Percentiles rank a stretch among this genome's conserved stretches.
phyloP scores from a whole-genome alignment of 2,113 vertebrate genomes.

The Excalfactoria chinensis region DNA sequence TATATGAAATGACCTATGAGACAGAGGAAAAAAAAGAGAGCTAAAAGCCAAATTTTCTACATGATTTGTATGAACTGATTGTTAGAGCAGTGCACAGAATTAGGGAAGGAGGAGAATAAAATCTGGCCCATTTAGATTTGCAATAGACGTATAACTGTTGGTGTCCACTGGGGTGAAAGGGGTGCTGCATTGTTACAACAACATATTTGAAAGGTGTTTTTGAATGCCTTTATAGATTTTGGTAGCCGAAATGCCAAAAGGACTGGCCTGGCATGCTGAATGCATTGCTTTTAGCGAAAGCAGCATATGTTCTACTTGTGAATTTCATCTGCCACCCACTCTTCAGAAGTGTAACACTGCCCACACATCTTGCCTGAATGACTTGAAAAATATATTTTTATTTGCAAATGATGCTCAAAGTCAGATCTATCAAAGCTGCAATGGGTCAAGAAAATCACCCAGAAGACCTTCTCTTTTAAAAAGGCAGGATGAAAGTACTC shows the following conservation, averaged over 20 bases:
- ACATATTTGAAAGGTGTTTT: background rate
- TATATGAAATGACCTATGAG: background rate
- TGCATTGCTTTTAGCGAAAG: background rate
- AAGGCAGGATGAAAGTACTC: background rate
- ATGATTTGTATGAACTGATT: background rate
- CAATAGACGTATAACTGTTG: background rate
- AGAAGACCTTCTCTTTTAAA: background rate
- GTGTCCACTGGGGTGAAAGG: background rate
- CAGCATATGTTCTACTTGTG: conserved; percentile 40
- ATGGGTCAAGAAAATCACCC: background rate
- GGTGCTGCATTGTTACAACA: background rate
- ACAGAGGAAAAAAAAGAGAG: background rate
- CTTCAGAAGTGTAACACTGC: conserved; percentile 14
- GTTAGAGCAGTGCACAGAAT: background rate
- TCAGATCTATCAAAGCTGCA: background rate
- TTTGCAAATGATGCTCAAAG: conserved; percentile 33
- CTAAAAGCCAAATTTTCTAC: background rate
- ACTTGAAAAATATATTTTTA: conserved; percentile 27
- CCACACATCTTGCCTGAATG: conserved; percentile 50
- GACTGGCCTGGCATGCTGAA: background rate
- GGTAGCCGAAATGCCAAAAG: background rate
- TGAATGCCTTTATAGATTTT: background rate
- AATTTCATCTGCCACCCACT: conserved; percentile 57
- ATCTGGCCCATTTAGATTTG: background rate
- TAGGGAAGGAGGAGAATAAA: background rate